Evolutionary conservation across 2,888 invertebrate species (phyloP).

Genomic region (Folsomia manolachei): DNA sequence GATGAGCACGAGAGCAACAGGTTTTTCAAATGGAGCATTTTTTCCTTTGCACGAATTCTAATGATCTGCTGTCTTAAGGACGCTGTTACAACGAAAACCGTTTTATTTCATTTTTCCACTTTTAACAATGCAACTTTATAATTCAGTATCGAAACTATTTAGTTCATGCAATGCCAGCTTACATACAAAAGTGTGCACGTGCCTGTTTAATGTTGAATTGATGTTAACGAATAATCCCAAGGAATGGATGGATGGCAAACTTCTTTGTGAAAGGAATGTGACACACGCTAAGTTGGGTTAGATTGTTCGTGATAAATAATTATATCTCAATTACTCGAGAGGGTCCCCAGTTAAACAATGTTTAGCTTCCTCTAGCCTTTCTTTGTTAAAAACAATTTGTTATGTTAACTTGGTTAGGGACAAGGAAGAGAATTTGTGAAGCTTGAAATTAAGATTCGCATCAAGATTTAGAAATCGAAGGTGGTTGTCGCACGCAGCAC

Average conservation of each 20-base stretch:
- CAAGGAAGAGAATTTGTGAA: not conserved
- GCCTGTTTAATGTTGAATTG: not conserved
- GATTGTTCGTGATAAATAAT: not conserved
- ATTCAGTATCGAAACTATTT: too few species aligned
- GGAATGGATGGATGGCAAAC: not conserved
- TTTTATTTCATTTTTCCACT: not conserved
- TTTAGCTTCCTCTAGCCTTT: not conserved
- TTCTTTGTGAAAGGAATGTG: not conserved
- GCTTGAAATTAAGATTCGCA: not conserved
- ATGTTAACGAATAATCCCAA: not conserved
- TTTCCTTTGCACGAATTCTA: not conserved
- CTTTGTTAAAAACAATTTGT: too few species aligned
- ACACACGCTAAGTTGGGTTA: not conserved
- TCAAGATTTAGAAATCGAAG: not conserved
- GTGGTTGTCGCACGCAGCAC: not conserved
- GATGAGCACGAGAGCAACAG: constrained; percentile 3
- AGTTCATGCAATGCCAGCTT: too few species aligned
- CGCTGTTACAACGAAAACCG: constrained; percentile 6
- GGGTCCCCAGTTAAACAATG: not conserved
- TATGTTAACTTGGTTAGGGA: not conserved
- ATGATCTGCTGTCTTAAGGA: not conserved
- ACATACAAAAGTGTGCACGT: not conserved
- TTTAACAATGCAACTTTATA: not conserved
- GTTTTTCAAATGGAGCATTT: not conserved
- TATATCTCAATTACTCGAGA: not conserved